Conservation (phyloP, 2,797 vertebrate genomes). For the Argentina silus region DNA sequence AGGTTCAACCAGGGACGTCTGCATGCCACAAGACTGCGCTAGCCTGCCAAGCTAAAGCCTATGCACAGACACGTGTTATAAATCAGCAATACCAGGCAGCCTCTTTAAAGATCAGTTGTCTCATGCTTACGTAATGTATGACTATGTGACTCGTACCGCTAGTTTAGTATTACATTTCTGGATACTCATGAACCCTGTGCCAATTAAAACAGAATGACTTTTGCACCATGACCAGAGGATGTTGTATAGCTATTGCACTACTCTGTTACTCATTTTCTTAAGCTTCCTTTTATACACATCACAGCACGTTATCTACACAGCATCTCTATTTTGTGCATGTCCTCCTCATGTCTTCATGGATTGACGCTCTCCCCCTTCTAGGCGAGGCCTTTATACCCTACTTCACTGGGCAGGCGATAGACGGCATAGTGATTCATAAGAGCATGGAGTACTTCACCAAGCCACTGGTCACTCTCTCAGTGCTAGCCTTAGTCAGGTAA, state of each 20-base stretch:
- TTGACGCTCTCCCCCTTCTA: slow-evolving; percentile 43
- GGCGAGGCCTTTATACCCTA: slow-evolving; percentile 93
- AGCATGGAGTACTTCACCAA: slow-evolving; percentile 88
- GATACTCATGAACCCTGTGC: neutral
- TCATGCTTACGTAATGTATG: too few relatives aligned
- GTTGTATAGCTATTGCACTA: neutral
- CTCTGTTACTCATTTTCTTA: neutral
- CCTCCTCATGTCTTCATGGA: neutral
- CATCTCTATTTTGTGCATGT: neutral
- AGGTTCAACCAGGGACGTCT: too few relatives aligned
- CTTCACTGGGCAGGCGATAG: slow-evolving; percentile 90
- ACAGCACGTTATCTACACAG: neutral
- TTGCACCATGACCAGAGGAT: neutral
- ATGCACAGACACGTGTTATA: too few relatives aligned
- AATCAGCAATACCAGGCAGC: too few relatives aligned
- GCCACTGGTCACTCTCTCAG: slow-evolving; percentile 77
- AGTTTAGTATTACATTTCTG: neutral
- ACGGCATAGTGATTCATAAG: slow-evolving; percentile 89
- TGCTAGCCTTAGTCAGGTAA: slow-evolving; percentile 87
- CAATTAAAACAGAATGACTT: neutral
- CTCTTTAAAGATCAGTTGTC: too few relatives aligned
- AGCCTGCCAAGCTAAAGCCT: too few relatives aligned
- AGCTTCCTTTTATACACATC: neutral
- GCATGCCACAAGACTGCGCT: too few relatives aligned
- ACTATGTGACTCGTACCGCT: too few relatives aligned